Evolutionary conservation across 2,888 invertebrate species (phyloP).

Genomic region (Synergus japonicus): DNA sequence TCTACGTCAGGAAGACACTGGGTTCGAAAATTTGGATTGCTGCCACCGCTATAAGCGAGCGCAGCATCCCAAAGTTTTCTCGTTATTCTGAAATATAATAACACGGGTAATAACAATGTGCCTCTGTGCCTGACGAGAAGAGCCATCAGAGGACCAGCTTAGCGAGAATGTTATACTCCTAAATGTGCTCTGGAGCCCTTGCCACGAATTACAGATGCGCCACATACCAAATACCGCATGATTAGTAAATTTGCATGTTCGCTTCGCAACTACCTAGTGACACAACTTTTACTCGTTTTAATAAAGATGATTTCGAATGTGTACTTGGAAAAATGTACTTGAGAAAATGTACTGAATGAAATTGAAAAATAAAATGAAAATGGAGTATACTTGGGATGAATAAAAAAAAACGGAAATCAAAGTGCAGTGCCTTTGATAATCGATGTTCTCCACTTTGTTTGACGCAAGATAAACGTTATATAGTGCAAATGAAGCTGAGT

Average conservation of each 20-base stretch:
- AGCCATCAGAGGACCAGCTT: not conserved
- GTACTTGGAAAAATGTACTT: too few species aligned
- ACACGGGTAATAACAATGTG: slow-evolving; percentile 55
- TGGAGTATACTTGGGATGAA: not conserved
- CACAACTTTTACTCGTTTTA: not conserved
- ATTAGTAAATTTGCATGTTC: not conserved
- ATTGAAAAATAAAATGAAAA: not conserved
- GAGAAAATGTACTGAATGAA: not conserved
- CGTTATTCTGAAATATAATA: slow-evolving; percentile 59
- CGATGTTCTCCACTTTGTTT: slow-evolving; percentile 44
- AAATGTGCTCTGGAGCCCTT: slow-evolving; percentile 16
- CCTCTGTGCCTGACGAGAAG: slow-evolving; percentile 28
- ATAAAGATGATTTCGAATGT: not conserved
- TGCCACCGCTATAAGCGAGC: slow-evolving; percentile 45
- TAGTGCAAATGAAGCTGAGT: not conserved
- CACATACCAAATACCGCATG: not conserved
- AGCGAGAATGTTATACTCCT: slow-evolving; percentile 10
- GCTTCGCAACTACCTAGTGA: not conserved
- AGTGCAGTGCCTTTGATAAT: slow-evolving; percentile 27
- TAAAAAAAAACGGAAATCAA: not conserved
- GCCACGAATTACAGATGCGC: not conserved
- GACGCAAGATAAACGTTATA: slow-evolving; percentile 13
- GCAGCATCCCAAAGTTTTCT: slow-evolving; percentile 57
- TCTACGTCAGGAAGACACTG: slow-evolving; percentile 41
- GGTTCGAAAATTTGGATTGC: slow-evolving; percentile 47